A percentile compares a stretch with the other conserved stretches of the same genome.
These are phyloP conservation scores for Lycophotia porphyrea DNA, from an alignment of 2,888 invertebrate species.

Conservation along the genomic window DNA sequence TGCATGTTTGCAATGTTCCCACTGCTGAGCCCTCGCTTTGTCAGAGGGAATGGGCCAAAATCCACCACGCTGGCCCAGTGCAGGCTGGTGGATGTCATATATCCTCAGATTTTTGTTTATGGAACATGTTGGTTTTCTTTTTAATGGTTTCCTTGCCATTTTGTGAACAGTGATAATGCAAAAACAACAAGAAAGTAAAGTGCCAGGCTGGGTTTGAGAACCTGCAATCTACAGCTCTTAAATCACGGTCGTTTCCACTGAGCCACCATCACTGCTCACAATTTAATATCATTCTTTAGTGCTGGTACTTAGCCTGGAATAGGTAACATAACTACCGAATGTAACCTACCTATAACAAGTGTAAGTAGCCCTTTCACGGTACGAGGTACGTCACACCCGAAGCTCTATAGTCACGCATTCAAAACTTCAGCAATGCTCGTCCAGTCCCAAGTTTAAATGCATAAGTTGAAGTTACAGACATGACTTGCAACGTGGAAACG, in stretches of 20 bases:
- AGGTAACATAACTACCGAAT: too few relatives aligned
- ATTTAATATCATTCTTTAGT: neutral
- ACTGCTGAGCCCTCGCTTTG: neutral
- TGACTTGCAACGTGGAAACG: slow-evolving; percentile 3
- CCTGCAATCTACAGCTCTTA: neutral
- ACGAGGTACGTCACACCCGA: neutral
- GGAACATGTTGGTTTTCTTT: too few relatives aligned
- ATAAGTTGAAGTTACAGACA: slow-evolving; percentile 8
- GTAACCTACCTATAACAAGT: neutral
- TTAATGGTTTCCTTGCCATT: neutral
- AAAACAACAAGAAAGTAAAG: neutral
- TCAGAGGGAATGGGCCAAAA: neutral
- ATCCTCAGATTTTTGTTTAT: neutral
- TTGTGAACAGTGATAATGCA: neutral
- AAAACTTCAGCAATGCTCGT: slow-evolving; percentile 31
- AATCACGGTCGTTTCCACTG: neutral
- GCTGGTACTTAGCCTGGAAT: neutral
- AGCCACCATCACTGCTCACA: neutral
- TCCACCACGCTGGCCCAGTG: neutral
- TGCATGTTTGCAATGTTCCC: too few relatives aligned
- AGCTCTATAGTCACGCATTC: slow-evolving; percentile 34
- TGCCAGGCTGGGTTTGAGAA: neutral
- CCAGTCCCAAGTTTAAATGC: slow-evolving; percentile 32
- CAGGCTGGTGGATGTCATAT: neutral
- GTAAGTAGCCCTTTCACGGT: neutral